These are phyloP conservation scores for Zosterops japonicus DNA, from an alignment of 2,113 vertebrate genomes.

Conservation along the genomic window DNA sequence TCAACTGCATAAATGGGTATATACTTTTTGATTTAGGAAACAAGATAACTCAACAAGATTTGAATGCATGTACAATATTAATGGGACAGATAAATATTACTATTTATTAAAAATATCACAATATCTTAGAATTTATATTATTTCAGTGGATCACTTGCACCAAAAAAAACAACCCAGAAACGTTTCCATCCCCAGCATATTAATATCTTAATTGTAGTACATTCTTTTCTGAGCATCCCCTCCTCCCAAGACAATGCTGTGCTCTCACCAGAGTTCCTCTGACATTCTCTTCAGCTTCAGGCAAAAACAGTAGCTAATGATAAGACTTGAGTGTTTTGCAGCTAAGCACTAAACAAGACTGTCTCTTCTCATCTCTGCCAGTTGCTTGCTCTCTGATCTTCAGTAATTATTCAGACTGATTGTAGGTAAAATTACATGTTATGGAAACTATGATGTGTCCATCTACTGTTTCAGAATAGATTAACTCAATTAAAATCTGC, in stretches of 20 bases:
- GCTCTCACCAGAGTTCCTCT: not conserved
- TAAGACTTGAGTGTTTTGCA: not conserved
- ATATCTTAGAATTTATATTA: accelerated
- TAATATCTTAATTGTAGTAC: not conserved
- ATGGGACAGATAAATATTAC: not conserved
- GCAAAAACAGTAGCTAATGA: not conserved
- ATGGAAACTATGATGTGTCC: not conserved
- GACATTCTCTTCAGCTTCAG: not conserved
- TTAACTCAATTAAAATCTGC: not conserved
- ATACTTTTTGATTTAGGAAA: not conserved
- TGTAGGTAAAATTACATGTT: not conserved
- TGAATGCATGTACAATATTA: not conserved
- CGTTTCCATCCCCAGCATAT: not conserved
- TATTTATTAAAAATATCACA: not conserved
- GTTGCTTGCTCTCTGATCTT: not conserved
- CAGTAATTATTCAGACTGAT: not conserved
- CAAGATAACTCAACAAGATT: not conserved
- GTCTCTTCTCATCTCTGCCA: not conserved
- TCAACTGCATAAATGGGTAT: not conserved
- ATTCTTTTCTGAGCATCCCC: not conserved
- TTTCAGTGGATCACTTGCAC: not conserved
- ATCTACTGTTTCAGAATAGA: not conserved
- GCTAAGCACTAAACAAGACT: not conserved
- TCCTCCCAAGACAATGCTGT: not conserved
- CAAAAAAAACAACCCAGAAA: not conserved